Base-by-base conservation (phyloP, 1,140 invertebrate species). In the Drosophila truncata region DNA sequence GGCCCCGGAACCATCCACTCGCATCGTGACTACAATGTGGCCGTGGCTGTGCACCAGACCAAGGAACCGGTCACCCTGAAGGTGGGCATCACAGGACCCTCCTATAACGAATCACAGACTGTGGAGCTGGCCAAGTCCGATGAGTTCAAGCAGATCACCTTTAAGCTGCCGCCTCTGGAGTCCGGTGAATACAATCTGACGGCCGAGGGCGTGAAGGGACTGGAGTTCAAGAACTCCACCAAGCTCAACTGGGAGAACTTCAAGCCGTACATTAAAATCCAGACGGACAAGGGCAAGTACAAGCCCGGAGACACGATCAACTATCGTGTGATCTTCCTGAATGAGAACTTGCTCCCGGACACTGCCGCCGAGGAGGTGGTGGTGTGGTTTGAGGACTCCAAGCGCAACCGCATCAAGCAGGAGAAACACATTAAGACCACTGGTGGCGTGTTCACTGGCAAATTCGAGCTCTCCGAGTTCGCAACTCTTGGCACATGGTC, bases 221-320 rank as follows among this genome's bases (percentile, higher is more conserved):
- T 98, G 11, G 95, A 98, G 3, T 98, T 99, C 84, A 96, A 99
- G 74, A 98, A 99, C 92, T 98, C 98, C 0, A 98, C 99, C 91
- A 97, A 97, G 93, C 95, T 97, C 1, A 96, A 98, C 60, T 99
- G 99, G 92, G 95, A 95, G 9, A 95, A 96, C 69, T 96, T 95
- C 79, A 95, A 81, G 35, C 63, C 82, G 5, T 83, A 91, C 29
- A 95, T 97, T 41, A 98, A 99, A 82, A 95, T 99, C 64, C 98
- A 99, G 93, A 99, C 98, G 0, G 98, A 99, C 93, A 97, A 98
- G 93, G 95, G 97, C 3, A 96, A 99, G 62, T 99, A 99, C 92
- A 97, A 98, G 91, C 98, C 98, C 2, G 96, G 96, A 18, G 95
- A 97, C 82, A 95, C 95, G 65, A 95, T 99, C 27, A 95, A 96